Percentiles rank a stretch among this genome's conserved stretches.
Conservation (phyloP, 2,113 vertebrate genomes). For the Dipodomys stephensi region DNA sequence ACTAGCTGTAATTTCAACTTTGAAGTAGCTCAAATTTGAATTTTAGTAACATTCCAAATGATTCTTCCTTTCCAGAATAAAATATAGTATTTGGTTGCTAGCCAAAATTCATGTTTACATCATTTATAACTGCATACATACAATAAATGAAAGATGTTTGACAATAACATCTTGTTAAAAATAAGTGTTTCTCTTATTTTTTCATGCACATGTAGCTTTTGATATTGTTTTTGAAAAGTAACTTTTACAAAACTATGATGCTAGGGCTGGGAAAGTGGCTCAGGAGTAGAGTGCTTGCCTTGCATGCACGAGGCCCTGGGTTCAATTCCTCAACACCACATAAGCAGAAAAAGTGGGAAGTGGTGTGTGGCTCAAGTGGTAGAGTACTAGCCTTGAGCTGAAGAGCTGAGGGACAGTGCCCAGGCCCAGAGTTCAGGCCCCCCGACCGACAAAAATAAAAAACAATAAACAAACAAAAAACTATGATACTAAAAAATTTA, state of each 20-base stretch:
- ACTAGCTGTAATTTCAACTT: conserved; percentile 18
- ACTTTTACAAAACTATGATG: conserved; percentile 37
- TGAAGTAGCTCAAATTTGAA: conserved; percentile 47
- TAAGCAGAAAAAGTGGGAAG: no score
- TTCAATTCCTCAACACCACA: no score
- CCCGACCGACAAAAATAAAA: no score
- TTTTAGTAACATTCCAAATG: conserved; percentile 71
- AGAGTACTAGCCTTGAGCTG: no score
- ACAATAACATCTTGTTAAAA: conserved; percentile 59
- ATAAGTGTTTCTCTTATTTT: conserved; percentile 57
- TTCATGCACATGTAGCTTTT: conserved; percentile 15
- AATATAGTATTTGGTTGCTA: conserved; percentile 34
- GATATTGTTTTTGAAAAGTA: conserved; percentile 13
- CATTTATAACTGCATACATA: conserved; percentile 23
- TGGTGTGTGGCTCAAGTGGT: no score
- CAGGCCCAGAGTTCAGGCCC: no score
- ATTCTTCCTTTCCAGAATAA: conserved; percentile 33
- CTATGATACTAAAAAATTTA: background rate
- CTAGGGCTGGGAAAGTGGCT: no score
- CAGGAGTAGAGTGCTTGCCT: no score
- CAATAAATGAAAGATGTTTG: conserved; percentile 41
- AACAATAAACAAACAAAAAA: background rate
- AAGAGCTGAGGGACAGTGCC: no score
- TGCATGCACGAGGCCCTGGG: no score
- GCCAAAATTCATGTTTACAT: conserved; percentile 57